Percentiles rank a stretch among this genome's conserved stretches.
Conservation (phyloP, 2,888 invertebrate genomes). For the Erebia epiphron region DNA sequence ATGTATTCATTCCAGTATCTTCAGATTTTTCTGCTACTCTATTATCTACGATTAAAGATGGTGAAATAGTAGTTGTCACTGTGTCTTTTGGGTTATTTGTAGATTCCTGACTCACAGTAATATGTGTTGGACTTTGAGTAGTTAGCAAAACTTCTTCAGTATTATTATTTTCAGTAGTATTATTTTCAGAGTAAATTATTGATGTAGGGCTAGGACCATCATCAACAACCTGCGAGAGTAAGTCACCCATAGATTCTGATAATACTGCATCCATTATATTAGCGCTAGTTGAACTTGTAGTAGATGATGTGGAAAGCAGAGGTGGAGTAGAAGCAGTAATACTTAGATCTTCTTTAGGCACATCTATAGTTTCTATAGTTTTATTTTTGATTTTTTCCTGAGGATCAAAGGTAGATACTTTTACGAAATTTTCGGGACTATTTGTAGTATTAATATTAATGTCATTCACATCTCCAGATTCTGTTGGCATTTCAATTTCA, state of each 20-base stretch:
- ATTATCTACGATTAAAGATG: conserved; percentile 2
- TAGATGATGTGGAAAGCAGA: conserved; percentile 42
- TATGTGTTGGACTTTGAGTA: conserved; percentile 47
- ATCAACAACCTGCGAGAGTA: conserved; percentile 76
- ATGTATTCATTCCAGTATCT: neutral
- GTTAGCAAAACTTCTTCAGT: conserved; percentile 40
- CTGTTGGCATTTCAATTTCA: conserved; percentile 68
- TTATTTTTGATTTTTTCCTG: conserved; percentile 46
- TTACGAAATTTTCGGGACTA: conserved; percentile 60
- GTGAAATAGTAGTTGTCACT: conserved; percentile 29
- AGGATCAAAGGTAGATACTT: conserved; percentile 72
- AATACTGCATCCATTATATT: conserved; percentile 66
- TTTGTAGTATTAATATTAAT: conserved; percentile 42
- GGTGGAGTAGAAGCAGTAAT: conserved; percentile 40
- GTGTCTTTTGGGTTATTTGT: conserved; percentile 31
- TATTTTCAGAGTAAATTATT: conserved; percentile 30
- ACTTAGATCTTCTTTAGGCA: conserved; percentile 31
- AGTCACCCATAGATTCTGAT: conserved; percentile 75
- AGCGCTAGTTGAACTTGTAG: conserved; percentile 31
- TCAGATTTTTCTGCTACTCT: neutral
- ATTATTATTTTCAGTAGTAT: no score
- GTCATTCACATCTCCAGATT: conserved; percentile 47
- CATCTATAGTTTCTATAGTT: conserved; percentile 25
- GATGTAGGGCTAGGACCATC: conserved; percentile 44
- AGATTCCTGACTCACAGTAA: conserved; percentile 42